Percentiles rank a stretch among this genome's conserved stretches.
These are phyloP conservation scores for Xylophagus ater DNA, from an alignment of 2,888 invertebrate genomes.

Conservation along the genomic window DNA sequence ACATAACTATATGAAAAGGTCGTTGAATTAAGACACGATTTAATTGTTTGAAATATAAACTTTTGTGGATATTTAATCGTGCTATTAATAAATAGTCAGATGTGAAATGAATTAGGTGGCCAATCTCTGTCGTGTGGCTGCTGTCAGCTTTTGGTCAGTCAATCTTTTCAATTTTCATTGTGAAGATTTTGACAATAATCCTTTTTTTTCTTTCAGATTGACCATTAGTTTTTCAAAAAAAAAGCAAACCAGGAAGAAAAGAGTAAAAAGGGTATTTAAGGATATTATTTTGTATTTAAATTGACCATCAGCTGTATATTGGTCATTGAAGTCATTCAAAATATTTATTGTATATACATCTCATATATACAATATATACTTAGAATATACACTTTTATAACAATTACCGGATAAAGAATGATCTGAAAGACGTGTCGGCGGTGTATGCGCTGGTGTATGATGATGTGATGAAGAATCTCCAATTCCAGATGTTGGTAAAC, in stretches of 20 bases:
- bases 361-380: too few relatives aligned
- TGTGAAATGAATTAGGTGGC: slow-evolving; percentile 15
- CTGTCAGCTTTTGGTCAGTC: slow-evolving; percentile 11
- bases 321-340: too few relatives aligned
- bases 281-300: slow-evolving; percentile 18
- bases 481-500: slow-evolving; percentile 41
- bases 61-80: neutral
- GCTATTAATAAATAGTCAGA: slow-evolving; percentile 15
- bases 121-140: slow-evolving; percentile 17
- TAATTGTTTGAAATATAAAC: slow-evolving; percentile 5
- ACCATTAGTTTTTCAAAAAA: slow-evolving; percentile 3
- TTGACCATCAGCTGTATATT: slow-evolving; percentile 20
- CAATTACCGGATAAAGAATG: slow-evolving; percentile 50
- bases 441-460: slow-evolving; percentile 59
- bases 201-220: slow-evolving; percentile 11
- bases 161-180: slow-evolving; percentile 13
- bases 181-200: slow-evolving; percentile 5
- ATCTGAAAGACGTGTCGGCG: slow-evolving; percentile 48
- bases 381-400: slow-evolving; percentile 18
- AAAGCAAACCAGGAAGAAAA: slow-evolving; percentile 1
- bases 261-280: slow-evolving; percentile 20
- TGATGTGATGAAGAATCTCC: slow-evolving; percentile 44
- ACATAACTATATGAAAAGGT: too few relatives aligned
- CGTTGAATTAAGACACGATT: slow-evolving; percentile 14
- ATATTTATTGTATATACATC: too few relatives aligned